Base-by-base conservation (phyloP, 2,113 vertebrate genomes). In the Falcunculus frontatus region DNA sequence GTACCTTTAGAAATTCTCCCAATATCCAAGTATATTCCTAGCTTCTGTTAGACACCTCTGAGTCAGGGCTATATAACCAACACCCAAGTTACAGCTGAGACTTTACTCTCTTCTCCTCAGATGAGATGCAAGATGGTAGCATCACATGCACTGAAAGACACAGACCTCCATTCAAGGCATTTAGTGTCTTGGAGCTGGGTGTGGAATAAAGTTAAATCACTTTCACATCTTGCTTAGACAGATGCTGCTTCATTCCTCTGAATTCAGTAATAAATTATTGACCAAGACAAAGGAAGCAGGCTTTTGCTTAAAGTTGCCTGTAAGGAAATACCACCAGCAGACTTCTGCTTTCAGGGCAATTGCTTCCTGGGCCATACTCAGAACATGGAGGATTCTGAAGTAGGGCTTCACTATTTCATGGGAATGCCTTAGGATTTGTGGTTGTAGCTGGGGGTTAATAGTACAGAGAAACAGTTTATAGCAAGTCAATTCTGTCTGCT, bases 401-500 rank as follows among this genome's bases (percentile, higher is more conserved):
- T 46, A 60, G 33, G 75, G 72, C 70, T 92, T 94, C 0, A 4
- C 55, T 89, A 26, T 60, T 86, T 80, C 39, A 25, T 87, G 85
- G 87, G 84, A 89, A 84, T 4, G 32, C 57, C 76, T 90, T 67
- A 78, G 73, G 63, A 60, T 74, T 81, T 93, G 76, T 80, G 81
- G 42, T 85, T 88, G 84, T 93, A 93, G 86, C 76, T 95, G 82
- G 65, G 44, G 47, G 37, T 93, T 88, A 63, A 42, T 79, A 91
- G 82, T 56, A 56, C 32, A 73, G 72, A 96, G 70, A 87, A 84
- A 86, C 57, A 91, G n/a, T 60, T 76, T 86, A 53, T 76, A 96
- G 77, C 56, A 50, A 91, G 92, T 87, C 67, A 67, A 29, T 95
- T 96, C 85, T 94, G 85, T 94, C 91, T 95, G 63, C 89, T 96